Base-by-base conservation (phyloP, 2,888 invertebrate species). In the Sinohyriopsis cumingii region DNA sequence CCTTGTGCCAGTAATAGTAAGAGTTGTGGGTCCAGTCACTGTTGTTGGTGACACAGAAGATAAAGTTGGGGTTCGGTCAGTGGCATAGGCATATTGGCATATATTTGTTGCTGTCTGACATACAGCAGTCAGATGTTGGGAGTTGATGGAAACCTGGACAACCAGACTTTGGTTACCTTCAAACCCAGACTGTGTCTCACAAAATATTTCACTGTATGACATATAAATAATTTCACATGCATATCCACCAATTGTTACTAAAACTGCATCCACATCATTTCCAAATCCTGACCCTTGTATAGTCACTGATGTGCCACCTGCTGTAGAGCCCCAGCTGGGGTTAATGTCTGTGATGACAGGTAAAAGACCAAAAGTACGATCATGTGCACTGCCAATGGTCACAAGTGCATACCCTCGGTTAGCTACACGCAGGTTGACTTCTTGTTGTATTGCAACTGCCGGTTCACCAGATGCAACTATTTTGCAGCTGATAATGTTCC, bases 401-500 rank as follows among this genome's bases (percentile, higher is more conserved):
- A 79, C 56, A 3, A 76, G 53, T 25, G 82, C 82, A 69, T 72
- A 66, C 20, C 82, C 82, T 25, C 74, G 67, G 63, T 82, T 82
- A 20, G 72, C 69, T 33, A 80, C 72, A 25, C 79, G 56, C 9
- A 82, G 65, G 28, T 63, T 64, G 25, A 82, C 25, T 54, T 75
- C 75, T 25, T 77, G 72, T 55, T 71, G 59, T 12, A 78, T 65
- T 18, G 77, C 82, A 19, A 80, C 63, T 12, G 71, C 67, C 6
- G 82, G 82, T 24, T 71, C 69, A 19, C 64, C 72, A 22, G 71
- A 61, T 15, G 74, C 72, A 5, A 71, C 77, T 54, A 82, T 65
- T 0, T 25, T 73, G 54, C 80, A 79, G 5, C 67, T 69, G 0
- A 82, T 60, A 20, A 55, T 54, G 1, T 66, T 60, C 3, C 59